Percentiles rank a stretch among this genome's conserved stretches.
Evolutionary conservation across 1,140 invertebrate species (phyloP).

Genomic region (Drosophila ambigua): DNA sequence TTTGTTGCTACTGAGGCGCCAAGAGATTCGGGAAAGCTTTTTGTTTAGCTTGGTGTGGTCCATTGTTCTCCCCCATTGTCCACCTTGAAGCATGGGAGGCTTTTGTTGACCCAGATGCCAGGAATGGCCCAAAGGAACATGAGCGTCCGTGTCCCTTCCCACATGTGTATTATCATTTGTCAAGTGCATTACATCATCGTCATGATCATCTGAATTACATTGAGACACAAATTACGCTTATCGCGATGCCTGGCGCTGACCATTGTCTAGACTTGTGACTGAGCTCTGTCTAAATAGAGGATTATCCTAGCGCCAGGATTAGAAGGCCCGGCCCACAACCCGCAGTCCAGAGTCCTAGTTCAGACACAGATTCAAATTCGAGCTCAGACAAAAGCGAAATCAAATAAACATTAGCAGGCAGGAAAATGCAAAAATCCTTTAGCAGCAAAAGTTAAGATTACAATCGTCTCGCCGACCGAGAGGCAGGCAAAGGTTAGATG

Average conservation of each 20-base stretch:
- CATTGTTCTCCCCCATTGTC: slow-evolving; percentile 37
- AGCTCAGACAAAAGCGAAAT: slow-evolving; percentile 67
- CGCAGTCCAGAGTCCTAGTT: slow-evolving; percentile 7
- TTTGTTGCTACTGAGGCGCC: slow-evolving; percentile 27
- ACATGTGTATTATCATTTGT: slow-evolving; percentile 26
- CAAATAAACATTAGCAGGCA: slow-evolving; percentile 76
- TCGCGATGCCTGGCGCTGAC: slow-evolving; percentile 62
- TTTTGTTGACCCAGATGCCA: slow-evolving; percentile 54
- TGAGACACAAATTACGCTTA: slow-evolving; percentile 48
- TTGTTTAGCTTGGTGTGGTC: slow-evolving; percentile 40
- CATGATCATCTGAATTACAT: slow-evolving; percentile 43
- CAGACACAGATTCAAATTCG: background rate
- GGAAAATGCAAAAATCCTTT: slow-evolving; percentile 57
- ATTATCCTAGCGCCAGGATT: slow-evolving; percentile 82
- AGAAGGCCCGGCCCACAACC: slow-evolving; percentile 5
- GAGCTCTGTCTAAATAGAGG: slow-evolving; percentile 74
- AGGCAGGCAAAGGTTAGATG: slow-evolving; percentile 1
- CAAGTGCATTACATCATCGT: slow-evolving; percentile 39
- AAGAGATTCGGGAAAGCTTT: slow-evolving; percentile 8
- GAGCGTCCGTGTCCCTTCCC: background rate
- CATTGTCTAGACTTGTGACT: slow-evolving; percentile 83
- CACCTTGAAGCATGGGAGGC: slow-evolving; percentile 12
- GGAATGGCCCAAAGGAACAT: slow-evolving; percentile 21
- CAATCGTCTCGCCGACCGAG: slow-evolving; percentile 59
- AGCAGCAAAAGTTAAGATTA: slow-evolving; percentile 78